These are phyloP conservation scores for Enteromius unitaeniatus DNA, from an alignment of 2,797 vertebrate species.

Conservation along the genomic window DNA sequence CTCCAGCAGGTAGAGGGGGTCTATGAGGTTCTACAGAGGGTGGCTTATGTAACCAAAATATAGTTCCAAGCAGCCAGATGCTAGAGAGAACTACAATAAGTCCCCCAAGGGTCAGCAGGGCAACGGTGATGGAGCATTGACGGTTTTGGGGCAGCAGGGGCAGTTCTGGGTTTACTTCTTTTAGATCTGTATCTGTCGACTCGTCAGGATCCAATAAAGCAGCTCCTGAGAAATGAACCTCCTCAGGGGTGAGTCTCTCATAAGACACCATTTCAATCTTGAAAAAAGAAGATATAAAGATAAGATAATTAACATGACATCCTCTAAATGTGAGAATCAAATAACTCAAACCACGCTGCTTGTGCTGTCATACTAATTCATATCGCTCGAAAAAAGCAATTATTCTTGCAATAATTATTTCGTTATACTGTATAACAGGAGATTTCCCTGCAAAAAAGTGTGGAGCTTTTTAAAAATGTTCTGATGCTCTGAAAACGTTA, in stretches of 20 bases:
- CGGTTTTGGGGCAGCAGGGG: constrained; percentile 69
- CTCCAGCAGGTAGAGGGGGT: constrained; percentile 61
- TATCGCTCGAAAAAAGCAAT: neutral
- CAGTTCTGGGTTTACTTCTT: constrained; percentile 64
- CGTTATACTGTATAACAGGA: neutral
- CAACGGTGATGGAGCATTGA: constrained; percentile 69
- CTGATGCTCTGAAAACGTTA: neutral
- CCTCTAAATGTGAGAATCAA: neutral
- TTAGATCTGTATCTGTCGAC: constrained; percentile 52
- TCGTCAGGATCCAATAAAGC: constrained; percentile 50
- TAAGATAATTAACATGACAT: neutral
- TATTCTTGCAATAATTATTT: neutral
- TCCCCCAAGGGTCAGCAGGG: constrained; percentile 71
- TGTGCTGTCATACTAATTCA: neutral
- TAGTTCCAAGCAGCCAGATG: constrained; percentile 76
- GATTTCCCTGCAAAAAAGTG: neutral
- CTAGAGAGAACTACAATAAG: constrained; percentile 74
- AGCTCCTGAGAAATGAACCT: constrained; percentile 57
- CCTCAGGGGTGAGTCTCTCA: constrained; percentile 63
- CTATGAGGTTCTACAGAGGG: constrained; percentile 56
- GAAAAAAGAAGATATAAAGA: constrained; percentile 8
- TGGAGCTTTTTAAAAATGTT: neutral
- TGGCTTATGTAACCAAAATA: constrained; percentile 76
- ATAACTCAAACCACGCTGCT: neutral
- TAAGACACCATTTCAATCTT: constrained; percentile 62